Conservation (phyloP, 2,797 vertebrate species). For the Borostomias antarcticus region DNA sequence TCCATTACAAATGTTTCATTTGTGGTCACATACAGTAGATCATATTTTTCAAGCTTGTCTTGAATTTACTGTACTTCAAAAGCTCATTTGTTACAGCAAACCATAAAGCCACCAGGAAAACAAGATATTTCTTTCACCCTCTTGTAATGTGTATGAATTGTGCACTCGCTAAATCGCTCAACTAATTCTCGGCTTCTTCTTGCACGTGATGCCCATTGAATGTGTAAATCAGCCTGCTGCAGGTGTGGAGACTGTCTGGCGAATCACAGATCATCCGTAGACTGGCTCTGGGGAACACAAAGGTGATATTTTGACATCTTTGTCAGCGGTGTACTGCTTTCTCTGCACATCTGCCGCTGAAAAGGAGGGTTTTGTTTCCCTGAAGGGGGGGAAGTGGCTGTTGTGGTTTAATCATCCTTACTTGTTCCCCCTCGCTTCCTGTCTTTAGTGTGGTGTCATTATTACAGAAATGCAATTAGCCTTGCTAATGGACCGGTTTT, state of each 20-base stretch:
- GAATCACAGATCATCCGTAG: constrained; percentile 60
- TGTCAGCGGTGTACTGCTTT: constrained; percentile 53
- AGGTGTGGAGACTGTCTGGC: constrained; percentile 58
- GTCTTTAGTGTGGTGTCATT: constrained; percentile 73
- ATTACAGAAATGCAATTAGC: constrained; percentile 79
- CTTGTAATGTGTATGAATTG: constrained; percentile 1
- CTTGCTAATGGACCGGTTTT: constrained; percentile 74
- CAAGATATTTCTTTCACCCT: not conserved
- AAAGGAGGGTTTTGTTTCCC: constrained; percentile 62
- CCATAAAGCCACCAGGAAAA: not conserved
- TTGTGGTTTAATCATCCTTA: constrained; percentile 77
- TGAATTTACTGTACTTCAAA: constrained; percentile 24
- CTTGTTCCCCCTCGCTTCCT: constrained; percentile 66
- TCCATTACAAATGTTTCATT: not conserved
- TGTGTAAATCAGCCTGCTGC: constrained; percentile 36
- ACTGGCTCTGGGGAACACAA: constrained; percentile 54
- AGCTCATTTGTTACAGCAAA: not conserved
- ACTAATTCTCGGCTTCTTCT: not conserved
- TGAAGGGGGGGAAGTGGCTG: constrained; percentile 64
- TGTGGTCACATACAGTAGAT: not conserved
- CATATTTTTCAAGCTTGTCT: not conserved
- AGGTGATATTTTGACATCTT: constrained; percentile 61
- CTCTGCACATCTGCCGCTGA: constrained; percentile 71
- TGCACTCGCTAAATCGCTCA: not conserved
- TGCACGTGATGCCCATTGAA: constrained; percentile 2